These are phyloP conservation scores for Eospalax fontanierii DNA, from an alignment of 2,797 vertebrate species.

Conservation along the genomic window DNA sequence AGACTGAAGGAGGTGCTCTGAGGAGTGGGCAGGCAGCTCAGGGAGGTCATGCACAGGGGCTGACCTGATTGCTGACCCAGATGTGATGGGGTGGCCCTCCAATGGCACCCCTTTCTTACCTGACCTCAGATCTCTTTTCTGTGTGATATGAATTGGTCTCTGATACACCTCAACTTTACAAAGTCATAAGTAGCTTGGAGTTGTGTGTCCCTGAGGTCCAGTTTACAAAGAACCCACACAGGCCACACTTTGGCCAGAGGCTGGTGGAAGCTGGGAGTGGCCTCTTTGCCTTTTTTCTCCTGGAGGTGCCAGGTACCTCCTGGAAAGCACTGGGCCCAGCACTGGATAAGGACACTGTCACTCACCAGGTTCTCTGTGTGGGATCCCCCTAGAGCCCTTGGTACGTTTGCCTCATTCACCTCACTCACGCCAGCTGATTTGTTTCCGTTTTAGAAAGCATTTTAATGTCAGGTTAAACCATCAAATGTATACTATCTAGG, in stretches of 20 bases:
- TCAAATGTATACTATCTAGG: not conserved
- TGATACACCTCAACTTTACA: not conserved
- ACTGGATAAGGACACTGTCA: not conserved
- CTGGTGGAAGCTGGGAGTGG: rapidly evolving
- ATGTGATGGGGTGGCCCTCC: not conserved
- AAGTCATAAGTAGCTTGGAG: not conserved
- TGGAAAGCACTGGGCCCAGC: not conserved
- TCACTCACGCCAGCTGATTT: not conserved
- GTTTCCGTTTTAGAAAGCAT: not conserved
- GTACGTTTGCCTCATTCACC: not conserved
- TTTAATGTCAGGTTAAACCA: not conserved
- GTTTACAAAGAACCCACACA: not conserved
- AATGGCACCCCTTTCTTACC: not conserved
- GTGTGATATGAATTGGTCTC: not conserved
- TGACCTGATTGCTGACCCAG: not conserved
- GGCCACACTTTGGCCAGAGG: not conserved
- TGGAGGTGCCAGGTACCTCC: not conserved
- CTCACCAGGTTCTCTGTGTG: too few species aligned
- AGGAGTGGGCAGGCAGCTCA: too few species aligned
- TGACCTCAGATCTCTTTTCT: not conserved
- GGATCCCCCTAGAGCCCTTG: not conserved
- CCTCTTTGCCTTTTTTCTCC: not conserved
- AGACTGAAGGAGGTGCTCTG: not conserved
- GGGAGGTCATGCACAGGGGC: not conserved
- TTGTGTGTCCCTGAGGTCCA: not conserved